These are phyloP conservation scores for Octomys mimax DNA, from an alignment of 2,797 vertebrate species.

Conservation along the genomic window DNA sequence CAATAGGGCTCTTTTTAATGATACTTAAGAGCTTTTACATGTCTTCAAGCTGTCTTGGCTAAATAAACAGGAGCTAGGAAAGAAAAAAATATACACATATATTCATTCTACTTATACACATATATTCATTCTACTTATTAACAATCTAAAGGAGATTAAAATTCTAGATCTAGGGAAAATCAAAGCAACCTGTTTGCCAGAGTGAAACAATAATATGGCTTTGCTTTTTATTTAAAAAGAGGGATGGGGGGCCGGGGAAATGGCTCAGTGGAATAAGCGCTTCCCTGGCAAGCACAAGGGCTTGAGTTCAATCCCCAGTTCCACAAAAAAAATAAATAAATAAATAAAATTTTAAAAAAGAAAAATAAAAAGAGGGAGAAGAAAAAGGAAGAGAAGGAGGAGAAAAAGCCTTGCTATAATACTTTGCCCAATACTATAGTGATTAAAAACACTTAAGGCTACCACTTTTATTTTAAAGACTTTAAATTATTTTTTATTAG, in stretches of 20 bases:
- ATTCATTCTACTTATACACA: background rate
- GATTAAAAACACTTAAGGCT: background rate
- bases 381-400: too few species aligned
- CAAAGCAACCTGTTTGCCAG: background rate
- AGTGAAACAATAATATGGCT: background rate
- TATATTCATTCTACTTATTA: conserved; percentile 1
- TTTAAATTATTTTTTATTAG: background rate
- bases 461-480: background rate
- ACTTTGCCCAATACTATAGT: background rate
- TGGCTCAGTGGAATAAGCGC: too few species aligned
- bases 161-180: background rate
- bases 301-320: too few species aligned
- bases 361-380: too few species aligned
- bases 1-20: background rate
- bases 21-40: background rate
- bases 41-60: background rate
- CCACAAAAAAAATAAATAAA: too few species aligned
- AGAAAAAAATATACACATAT: background rate
- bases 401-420: background rate
- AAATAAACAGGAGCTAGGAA: background rate
- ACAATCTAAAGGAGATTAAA: conserved; percentile 13
- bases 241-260: too few species aligned
- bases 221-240: background rate
- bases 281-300: too few species aligned
- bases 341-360: too few species aligned